phyloP scores from a whole-genome alignment of 2,113 vertebrate species.

The Gobiocypris rarus region DNA sequence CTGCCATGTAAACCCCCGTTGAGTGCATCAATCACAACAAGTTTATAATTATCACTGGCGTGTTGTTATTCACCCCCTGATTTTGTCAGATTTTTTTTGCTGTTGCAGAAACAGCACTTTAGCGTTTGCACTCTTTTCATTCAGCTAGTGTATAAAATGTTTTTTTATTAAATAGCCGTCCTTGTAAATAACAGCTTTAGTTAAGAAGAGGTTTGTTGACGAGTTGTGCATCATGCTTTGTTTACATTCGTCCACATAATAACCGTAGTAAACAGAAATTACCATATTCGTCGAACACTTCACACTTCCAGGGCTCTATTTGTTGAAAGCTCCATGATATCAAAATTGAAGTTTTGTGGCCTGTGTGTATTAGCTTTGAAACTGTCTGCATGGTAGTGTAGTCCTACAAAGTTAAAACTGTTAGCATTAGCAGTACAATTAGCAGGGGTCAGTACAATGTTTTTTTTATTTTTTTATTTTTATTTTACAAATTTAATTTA shows the following conservation, averaged over 20 bases:
- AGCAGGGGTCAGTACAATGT: too few relatives aligned
- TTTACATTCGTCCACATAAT: not conserved
- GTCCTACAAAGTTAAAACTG: not conserved
- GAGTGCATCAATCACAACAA: constrained; percentile 56
- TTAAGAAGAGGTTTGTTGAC: too few relatives aligned
- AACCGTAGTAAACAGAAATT: not conserved
- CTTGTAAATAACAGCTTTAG: not conserved
- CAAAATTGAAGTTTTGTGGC: not conserved
- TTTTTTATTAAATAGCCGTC: not conserved
- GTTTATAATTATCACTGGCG: constrained; percentile 42
- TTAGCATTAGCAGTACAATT: not conserved
- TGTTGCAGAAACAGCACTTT: not conserved
- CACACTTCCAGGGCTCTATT: not conserved
- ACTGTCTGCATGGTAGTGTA: not conserved
- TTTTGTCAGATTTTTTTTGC: too few relatives aligned
- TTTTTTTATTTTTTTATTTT: too few relatives aligned
- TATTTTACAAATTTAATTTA: too few relatives aligned
- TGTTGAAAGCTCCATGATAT: not conserved
- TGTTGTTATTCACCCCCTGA: not conserved
- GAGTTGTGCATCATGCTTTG: not conserved
- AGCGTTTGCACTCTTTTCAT: not conserved
- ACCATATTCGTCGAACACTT: too few relatives aligned
- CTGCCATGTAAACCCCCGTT: constrained; percentile 28
- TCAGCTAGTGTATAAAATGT: not conserved
- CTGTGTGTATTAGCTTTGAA: not conserved